Percentiles rank a stretch among this genome's conserved stretches.
Conservation (phyloP, 2,113 vertebrate genomes). For the Falco punctatus region DNA sequence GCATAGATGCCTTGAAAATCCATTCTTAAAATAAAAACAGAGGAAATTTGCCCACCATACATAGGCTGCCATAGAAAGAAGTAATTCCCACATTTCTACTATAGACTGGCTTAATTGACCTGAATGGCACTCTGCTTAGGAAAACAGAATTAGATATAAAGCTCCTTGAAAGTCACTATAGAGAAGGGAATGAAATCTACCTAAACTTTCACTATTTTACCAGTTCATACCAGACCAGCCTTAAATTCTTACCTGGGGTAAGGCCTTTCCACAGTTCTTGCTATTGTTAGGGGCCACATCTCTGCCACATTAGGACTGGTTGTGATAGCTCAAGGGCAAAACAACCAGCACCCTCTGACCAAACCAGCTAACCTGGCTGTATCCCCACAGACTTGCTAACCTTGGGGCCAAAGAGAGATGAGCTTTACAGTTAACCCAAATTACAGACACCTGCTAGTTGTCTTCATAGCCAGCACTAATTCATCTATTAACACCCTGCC, state of each 20-base stretch:
- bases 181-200: not conserved
- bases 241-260: not conserved
- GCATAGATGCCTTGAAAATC: not conserved
- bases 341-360: not conserved
- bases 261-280: not conserved
- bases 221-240: not conserved
- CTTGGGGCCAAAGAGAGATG: accelerated
- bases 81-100: not conserved
- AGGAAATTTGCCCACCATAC: not conserved
- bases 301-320: accelerated
- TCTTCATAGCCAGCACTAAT: not conserved
- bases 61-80: not conserved
- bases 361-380: accelerated
- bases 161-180: not conserved
- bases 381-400: not conserved
- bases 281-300: not conserved
- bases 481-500: not conserved
- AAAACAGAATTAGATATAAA: not conserved
- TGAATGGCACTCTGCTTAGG: not conserved
- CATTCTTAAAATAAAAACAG: not conserved
- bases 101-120: not conserved
- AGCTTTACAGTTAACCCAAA: not conserved
- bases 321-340: not conserved
- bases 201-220: not conserved
- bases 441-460: not conserved